Conservation (phyloP, 2,797 vertebrate genomes). For the Pangasius mekongensis region DNA sequence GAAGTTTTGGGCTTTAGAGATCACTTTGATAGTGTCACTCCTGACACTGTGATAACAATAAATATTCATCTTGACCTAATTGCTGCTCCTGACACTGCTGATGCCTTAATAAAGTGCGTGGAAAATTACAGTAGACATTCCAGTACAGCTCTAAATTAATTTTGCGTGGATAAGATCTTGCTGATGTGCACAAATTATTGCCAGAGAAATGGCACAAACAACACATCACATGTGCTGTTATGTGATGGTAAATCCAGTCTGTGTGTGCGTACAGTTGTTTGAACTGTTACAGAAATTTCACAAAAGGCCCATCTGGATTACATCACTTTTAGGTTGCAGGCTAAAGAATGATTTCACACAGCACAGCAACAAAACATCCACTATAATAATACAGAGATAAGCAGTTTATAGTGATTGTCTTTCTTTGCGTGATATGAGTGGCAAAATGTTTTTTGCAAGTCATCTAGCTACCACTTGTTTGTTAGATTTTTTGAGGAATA, state of each 20-base stretch:
- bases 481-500: not conserved
- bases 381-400: not conserved
- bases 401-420: not conserved
- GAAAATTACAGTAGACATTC: slow-evolving; percentile 4
- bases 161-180: not conserved
- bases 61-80: slow-evolving; percentile 18
- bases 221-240: not conserved
- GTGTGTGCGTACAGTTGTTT: not conserved
- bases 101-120: not conserved
- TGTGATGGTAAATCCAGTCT: not conserved
- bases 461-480: not conserved
- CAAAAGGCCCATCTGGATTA: not conserved
- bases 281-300: not conserved
- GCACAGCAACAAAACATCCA: not conserved
- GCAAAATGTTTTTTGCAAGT: not conserved
- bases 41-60: not conserved
- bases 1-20: not conserved
- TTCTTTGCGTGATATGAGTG: not conserved
- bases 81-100: not conserved
- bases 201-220: not conserved
- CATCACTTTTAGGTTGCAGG: not conserved
- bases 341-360: not conserved
- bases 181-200: not conserved
- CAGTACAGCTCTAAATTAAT: not conserved
- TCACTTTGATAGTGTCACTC: not conserved